Base-by-base conservation (phyloP, 2,797 vertebrate species). In the Myiotriccus ornatus region DNA sequence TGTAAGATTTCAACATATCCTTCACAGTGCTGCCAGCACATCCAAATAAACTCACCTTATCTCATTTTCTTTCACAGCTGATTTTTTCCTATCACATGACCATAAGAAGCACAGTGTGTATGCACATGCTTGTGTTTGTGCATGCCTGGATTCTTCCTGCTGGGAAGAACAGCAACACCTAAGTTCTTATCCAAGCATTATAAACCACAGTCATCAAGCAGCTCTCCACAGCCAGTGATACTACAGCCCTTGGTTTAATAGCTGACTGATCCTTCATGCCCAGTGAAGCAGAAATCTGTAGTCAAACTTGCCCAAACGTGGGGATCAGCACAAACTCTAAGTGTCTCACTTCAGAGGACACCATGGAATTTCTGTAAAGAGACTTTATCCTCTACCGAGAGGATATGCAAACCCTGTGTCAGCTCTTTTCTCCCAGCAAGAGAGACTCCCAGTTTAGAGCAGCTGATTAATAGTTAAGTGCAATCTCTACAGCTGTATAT, bases 211-310 rank as follows among this genome's bases (percentile, higher is more conserved):
- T 25, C 68, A 64, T 24, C 63, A 64, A 63, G 57, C 49, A 86
- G 49, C 24, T 59, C 49, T 74, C 79, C 57, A 44, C 53, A 91
- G 62, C 53, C 68, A 68, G 35, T 46, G 63, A 19, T 60, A 53
- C 46, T 71, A 47, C 18, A 89, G 37, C 46, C 44, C 37, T 60
- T 37, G 23, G 44, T 92, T 88, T 88, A 68, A 69, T 20, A 47
- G 69, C 39, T 90, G 83, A 81, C 69, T 81, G 87, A 64, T 76
- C 53, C 76, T 88, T 78, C 62, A 37, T 22, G 83, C 76, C 59
- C 39, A 84, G 39, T 93, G 84, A 87, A 91, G 85, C 77, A 87
- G 78, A 93, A 94, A 89, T 64, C 35, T 90, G 43, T 17, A 71
- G 68, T 62, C 65, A 91, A 71, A 93, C 65, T 89, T 64, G 63